Base-by-base conservation (phyloP, 2,888 invertebrate species). In the Heteropelma amictum region DNA sequence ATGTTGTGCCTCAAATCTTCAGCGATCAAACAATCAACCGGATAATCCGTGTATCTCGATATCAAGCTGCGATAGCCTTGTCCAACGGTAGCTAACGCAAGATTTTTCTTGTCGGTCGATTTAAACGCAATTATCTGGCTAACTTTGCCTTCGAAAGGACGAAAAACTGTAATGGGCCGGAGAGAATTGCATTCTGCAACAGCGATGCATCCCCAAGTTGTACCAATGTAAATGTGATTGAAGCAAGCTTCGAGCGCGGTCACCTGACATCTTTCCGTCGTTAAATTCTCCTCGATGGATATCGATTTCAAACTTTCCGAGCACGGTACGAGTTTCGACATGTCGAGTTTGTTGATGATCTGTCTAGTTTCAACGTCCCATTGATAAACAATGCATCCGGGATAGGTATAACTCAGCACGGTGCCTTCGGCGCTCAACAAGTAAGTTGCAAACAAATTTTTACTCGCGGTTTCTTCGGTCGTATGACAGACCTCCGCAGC, bases 181-280 rank as follows among this genome's bases (percentile, higher is more conserved):
- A 98, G 91, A 0, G 94, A 92, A 68, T 91, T 91, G 14, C 94
- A 93, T 87, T 97, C 97, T 0, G 97, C 96, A 4, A 98, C 95
- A 61, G 98, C 95, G 49, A 99, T 90, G 87, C 97, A 97, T 21
- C 99, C 99, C 95, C 97, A 96, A 5, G 97, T 96, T 0, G 98
- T 98, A 49, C 98, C 98, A 75, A 97, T 94, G 88, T 96, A 97
- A 40, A 98, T 90, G 83, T 94, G 93, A 28, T 92, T 87, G 76
- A 83, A 81, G 54, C 84, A 88, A 6, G 87, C 81, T 53, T 89
- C 89, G 1, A 89, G 79, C 10, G 88, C 87, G 70, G 90, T 88
- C 84, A 94, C 94, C 89, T 95, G 95, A 82, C 95, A 94, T 79
- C 95, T 93, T 23, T 93, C 94, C 1, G 93, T 93, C 80, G 94